Percentiles rank a stretch among this genome's conserved stretches.
These are phyloP conservation scores for Masticophis lateralis DNA, from an alignment of 2,797 vertebrate genomes.

Conservation along the genomic window DNA sequence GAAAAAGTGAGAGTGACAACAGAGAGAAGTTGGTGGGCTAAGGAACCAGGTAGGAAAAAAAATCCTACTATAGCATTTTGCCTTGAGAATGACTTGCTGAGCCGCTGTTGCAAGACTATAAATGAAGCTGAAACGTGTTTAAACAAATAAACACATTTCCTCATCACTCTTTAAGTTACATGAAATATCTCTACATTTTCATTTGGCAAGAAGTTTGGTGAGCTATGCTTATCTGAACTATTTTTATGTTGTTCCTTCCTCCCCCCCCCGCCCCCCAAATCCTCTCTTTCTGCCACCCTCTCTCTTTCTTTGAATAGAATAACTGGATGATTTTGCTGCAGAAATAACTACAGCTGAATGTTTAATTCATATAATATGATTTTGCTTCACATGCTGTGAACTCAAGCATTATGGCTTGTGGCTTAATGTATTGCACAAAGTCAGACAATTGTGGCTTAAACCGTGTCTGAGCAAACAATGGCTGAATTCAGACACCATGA, in stretches of 20 bases:
- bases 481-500: not conserved
- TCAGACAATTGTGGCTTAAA: not conserved
- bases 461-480: not conserved
- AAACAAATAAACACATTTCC: not conserved
- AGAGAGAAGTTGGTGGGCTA: not conserved
- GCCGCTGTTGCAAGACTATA: not conserved
- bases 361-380: not conserved
- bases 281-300: not conserved
- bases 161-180: not conserved
- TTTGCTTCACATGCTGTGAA: not conserved
- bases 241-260: not conserved
- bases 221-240: not conserved
- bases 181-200: not conserved
- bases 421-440: not conserved
- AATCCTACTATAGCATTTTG: not conserved
- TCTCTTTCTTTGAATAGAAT: not conserved
- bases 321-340: not conserved
- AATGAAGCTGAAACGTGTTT: not conserved
- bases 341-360: not conserved
- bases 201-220: not conserved
- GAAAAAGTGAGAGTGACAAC: not conserved
- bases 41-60: not conserved
- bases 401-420: not conserved
- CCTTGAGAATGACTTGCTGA: not conserved
- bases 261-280: no score